Evolutionary conservation across 2,113 vertebrate genomes (phyloP), one percentile per base, ranked within the genome.

Genomic region (Cebus imitator): DNA sequence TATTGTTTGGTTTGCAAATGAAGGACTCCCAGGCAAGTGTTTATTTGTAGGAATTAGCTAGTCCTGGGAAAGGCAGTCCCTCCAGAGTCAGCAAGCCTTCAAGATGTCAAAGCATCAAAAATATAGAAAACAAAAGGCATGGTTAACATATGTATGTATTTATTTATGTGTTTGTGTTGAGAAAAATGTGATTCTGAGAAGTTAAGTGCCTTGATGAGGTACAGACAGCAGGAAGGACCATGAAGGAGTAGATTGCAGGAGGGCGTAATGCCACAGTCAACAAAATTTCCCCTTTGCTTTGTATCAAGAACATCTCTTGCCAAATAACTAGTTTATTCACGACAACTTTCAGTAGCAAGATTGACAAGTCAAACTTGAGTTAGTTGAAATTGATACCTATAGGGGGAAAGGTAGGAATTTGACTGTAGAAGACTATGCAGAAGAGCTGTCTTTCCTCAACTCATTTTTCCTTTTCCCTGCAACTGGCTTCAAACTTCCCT

Each of bases 391-490:
- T 75, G 64, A 45, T 8, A 5, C 80, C n/a, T 35, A 12, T 20
- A 45, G 30, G 20, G 32, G 25, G 12, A 55, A 55, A 23, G 40
- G 23, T 2, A 73, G 35, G 16, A 7, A 13, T 40, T 1, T 73
- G n/a, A 43, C 1, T 55, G 1, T 13, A 48, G 58, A 58, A 37
- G 17, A 14, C 1, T 32, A 0, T n/a, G 30, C 64, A 6, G 16
- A 32, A 64, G 17, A 32, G 25, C 5, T 48, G 16, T 45, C 20
- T 82, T 6, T 57, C 9, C 11, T n/a, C 10, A 27, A 7, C 35
- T n/a, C 18, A 20, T 8, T 21, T 58, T 50, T 80, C 17, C 32
- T 73, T 58, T 30, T 90, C 8, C 87, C n/a, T 66, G 18, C 18
- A 76, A n/a, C 4, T 84, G 27, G 30, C 4, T 85, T 89, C 73